Evolutionary conservation across 2,113 vertebrate species (phyloP).

Genomic region (Formicarius rufipectus): DNA sequence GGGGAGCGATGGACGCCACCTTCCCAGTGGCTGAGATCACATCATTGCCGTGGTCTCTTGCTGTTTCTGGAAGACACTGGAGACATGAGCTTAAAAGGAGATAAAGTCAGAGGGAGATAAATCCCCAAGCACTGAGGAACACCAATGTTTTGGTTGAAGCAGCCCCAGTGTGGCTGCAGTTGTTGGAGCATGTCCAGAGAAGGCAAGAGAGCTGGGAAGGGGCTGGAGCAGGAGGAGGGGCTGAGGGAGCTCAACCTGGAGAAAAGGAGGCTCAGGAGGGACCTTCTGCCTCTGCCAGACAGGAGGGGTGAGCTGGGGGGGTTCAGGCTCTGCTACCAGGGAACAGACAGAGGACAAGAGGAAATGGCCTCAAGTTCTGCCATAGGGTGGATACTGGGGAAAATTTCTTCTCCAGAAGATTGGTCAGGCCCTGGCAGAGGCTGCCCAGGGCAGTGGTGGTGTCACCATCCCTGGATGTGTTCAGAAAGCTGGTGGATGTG

Average conservation of each 20-base stretch:
- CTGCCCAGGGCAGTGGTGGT: not conserved
- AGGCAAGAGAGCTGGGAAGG: not conserved
- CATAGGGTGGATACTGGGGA: not conserved
- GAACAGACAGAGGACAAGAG: not conserved
- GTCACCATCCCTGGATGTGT: not conserved
- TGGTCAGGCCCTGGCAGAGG: not conserved
- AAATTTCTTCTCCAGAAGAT: not conserved
- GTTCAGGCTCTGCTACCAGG: not conserved
- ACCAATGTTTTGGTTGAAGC: not conserved
- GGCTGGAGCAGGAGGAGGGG: not conserved
- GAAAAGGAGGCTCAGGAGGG: not conserved
- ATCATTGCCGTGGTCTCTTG: not conserved
- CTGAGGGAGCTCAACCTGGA: not conserved
- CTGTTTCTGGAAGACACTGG: not conserved
- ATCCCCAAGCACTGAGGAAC: not conserved
- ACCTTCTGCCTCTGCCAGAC: no score
- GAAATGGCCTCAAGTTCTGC: not conserved
- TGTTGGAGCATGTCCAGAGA: not conserved
- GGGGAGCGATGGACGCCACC: not conserved
- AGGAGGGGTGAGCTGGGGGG: not conserved
- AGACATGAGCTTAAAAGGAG: not conserved
- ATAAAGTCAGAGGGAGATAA: not conserved
- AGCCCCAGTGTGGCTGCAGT: not conserved
- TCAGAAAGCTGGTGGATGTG: not conserved
- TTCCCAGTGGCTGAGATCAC: not conserved